Evolutionary conservation across 2,797 vertebrate genomes (phyloP).

Genomic region (Rhynchotus rufescens): DNA sequence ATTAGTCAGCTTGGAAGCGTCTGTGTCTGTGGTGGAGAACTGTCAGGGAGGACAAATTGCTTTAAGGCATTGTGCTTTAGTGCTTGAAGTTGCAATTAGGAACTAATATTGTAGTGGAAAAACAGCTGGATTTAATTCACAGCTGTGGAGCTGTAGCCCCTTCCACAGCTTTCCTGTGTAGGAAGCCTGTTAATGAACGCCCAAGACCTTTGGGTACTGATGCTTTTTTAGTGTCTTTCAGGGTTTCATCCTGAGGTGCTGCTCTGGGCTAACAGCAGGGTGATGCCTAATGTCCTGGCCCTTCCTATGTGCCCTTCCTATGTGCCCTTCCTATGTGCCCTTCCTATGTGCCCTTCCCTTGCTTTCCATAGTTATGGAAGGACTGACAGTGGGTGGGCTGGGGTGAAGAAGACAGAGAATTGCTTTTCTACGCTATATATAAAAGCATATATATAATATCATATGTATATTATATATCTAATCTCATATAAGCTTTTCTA

Average conservation of each 20-base stretch:
- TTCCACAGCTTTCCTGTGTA: not conserved
- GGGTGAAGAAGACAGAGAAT: not conserved
- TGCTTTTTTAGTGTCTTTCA: not conserved
- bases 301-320: not conserved
- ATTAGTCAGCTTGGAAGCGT: not conserved
- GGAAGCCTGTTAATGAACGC: not conserved
- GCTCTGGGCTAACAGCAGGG: not conserved
- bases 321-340: too few species aligned
- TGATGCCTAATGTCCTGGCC: not conserved
- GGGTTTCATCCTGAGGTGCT: not conserved
- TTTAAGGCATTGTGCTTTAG: not conserved
- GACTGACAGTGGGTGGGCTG: not conserved
- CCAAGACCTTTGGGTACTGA: not conserved
- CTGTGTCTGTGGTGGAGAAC: not conserved
- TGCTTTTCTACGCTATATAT: not conserved
- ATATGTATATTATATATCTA: not conserved
- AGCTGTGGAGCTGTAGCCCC: not conserved
- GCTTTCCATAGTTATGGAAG: not conserved
- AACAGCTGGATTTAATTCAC: not conserved
- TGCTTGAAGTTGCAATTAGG: not conserved
- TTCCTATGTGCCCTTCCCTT: too few species aligned
- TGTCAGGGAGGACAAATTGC: not conserved
- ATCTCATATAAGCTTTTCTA: not conserved
- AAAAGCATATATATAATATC: too few species aligned
- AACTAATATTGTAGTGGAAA: not conserved